Evolutionary conservation across 2,888 invertebrate genomes (phyloP).

Genomic region (Diarsia mendica): DNA sequence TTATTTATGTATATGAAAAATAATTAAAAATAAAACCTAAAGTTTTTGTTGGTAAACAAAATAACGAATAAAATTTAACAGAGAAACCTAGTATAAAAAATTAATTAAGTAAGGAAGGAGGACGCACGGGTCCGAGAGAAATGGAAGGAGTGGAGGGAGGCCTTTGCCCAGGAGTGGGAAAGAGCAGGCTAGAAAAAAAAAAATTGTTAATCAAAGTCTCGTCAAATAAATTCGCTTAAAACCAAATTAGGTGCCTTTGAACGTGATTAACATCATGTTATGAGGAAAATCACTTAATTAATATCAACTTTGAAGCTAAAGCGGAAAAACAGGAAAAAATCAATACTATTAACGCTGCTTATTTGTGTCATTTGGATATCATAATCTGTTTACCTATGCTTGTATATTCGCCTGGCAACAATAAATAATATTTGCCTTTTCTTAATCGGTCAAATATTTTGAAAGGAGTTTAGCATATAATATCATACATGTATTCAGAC

Average conservation of each 20-base stretch:
- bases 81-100: not conserved
- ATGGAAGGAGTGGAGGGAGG: too few species aligned
- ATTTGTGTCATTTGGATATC: conserved; percentile 28
- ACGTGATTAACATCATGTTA: conserved; percentile 12
- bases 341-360: conserved; percentile 32
- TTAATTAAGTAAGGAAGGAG: not conserved
- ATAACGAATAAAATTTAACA: not conserved
- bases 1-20: not conserved
- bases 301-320: not conserved
- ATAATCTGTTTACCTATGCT: conserved; percentile 5
- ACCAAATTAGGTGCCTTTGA: conserved; percentile 13
- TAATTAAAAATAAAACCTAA: not conserved
- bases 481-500: not conserved
- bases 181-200: too few species aligned
- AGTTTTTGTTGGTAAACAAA: not conserved
- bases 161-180: too few species aligned
- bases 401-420: conserved; percentile 8
- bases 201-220: not conserved
- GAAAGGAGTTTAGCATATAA: not conserved
- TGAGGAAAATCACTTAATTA: conserved; percentile 20
- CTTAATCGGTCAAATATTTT: conserved; percentile 12
- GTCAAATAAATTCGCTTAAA: conserved; percentile 4
- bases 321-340: conserved; percentile 37
- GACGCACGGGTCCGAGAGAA: too few species aligned
- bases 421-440: conserved; percentile 3